These are phyloP conservation scores for Agapornis canus DNA, from an alignment of 2,797 vertebrate species.

Conservation along the genomic window DNA sequence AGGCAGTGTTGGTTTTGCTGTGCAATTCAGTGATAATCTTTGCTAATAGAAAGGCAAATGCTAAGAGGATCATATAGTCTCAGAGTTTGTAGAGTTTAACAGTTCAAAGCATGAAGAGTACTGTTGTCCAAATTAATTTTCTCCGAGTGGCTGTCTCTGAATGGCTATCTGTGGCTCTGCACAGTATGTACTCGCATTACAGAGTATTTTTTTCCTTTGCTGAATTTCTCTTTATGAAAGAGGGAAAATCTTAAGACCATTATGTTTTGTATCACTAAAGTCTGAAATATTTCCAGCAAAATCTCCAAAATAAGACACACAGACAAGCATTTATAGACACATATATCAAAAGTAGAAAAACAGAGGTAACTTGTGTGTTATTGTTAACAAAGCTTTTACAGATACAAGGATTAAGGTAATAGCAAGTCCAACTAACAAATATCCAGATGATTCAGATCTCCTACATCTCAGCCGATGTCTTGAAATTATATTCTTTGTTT, in stretches of 20 bases:
- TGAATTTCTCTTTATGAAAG: background rate
- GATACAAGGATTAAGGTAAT: background rate
- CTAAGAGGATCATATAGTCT: background rate
- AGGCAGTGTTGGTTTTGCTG: background rate
- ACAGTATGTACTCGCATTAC: background rate
- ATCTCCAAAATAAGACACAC: background rate
- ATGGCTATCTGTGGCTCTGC: background rate
- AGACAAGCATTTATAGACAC: background rate
- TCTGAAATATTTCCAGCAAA: background rate
- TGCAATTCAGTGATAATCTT: background rate
- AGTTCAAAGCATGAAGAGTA: background rate
- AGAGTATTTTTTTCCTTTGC: background rate
- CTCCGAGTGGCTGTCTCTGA: background rate
- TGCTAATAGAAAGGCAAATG: background rate
- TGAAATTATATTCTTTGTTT: background rate
- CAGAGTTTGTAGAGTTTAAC: background rate
- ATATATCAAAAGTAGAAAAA: background rate
- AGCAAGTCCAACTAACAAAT: background rate
- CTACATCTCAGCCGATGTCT: background rate
- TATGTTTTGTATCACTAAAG: background rate
- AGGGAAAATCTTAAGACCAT: background rate
- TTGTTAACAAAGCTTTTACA: background rate
- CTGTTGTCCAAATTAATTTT: background rate
- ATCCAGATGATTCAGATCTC: background rate
- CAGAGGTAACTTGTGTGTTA: background rate